A percentile compares a stretch with the other conserved stretches of the same genome.
These are phyloP conservation scores for Eudemis profundana DNA, from an alignment of 2,888 invertebrate genomes.

Conservation along the genomic window DNA sequence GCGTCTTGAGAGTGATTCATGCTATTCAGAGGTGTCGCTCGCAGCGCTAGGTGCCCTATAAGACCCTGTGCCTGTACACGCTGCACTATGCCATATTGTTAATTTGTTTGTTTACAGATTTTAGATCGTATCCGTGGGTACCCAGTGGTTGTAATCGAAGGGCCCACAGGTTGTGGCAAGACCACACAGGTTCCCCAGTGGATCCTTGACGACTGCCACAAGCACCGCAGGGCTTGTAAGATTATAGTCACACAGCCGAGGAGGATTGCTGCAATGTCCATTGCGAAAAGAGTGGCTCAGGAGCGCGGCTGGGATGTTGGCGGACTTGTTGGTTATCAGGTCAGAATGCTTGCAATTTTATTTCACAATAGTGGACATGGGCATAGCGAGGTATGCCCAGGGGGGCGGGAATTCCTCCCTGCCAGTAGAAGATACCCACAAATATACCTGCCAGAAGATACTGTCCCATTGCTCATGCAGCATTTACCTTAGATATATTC, in stretches of 20 bases:
- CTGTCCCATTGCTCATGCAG: no score
- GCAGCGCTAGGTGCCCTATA: no score
- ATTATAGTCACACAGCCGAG: constrained; percentile 97
- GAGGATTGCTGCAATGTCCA: constrained; percentile 96
- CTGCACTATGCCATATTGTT: no score
- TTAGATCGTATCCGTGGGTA: constrained; percentile 87
- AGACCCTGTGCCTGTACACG: no score
- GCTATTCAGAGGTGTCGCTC: no score
- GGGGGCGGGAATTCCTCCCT: no score
- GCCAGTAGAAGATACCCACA: no score
- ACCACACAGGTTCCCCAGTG: constrained; percentile 96
- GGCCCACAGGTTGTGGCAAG: constrained; percentile 98
- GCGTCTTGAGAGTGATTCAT: no score
- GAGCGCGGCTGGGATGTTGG: constrained; percentile 94
- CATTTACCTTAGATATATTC: no score
- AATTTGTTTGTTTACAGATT: constrained; percentile 83
- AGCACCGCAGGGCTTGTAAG: constrained; percentile 89
- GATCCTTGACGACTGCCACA: constrained; percentile 92
- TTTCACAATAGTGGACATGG: no score
- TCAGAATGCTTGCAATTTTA: constrained; percentile 57
- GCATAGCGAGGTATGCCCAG: no score
- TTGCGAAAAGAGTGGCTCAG: constrained; percentile 92
- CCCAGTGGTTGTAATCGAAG: constrained; percentile 93
- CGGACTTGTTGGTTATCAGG: constrained; percentile 95
- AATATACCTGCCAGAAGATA: no score